Conservation (phyloP, 2,113 vertebrate species). For the Microcebus griseorufus region DNA sequence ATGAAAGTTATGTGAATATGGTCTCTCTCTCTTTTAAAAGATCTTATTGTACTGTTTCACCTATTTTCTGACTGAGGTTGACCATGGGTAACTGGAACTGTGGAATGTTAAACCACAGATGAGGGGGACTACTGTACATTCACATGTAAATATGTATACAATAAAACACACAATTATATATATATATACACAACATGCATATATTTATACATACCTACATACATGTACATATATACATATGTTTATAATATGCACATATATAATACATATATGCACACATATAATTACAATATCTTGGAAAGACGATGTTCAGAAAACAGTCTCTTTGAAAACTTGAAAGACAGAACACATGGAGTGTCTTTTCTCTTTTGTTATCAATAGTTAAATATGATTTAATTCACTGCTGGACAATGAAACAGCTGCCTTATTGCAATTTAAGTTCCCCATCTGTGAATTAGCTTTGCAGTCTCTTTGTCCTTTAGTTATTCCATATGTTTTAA, state of each 20-base stretch:
- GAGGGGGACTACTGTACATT: background rate
- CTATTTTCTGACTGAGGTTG: background rate
- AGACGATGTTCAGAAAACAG: background rate
- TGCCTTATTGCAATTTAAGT: background rate
- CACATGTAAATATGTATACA: background rate
- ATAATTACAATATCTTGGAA: background rate
- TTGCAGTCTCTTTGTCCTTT: slow-evolving; percentile 13
- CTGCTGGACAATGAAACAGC: background rate
- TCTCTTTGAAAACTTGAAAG: background rate
- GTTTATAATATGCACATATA: background rate
- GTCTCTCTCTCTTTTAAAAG: background rate
- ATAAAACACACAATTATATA: background rate
- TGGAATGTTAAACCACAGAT: background rate
- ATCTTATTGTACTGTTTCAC: background rate
- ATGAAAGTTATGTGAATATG: background rate
- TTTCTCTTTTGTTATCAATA: background rate
- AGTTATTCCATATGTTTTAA: slow-evolving; percentile 2
- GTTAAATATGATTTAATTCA: background rate
- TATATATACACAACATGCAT: background rate
- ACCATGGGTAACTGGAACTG: background rate
- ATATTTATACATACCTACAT: background rate
- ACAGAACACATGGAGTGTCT: background rate
- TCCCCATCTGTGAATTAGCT: background rate
- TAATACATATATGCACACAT: background rate
- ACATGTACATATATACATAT: too few relatives aligned